Conservation (phyloP, 2,888 invertebrate genomes). For the Altica lythri region DNA sequence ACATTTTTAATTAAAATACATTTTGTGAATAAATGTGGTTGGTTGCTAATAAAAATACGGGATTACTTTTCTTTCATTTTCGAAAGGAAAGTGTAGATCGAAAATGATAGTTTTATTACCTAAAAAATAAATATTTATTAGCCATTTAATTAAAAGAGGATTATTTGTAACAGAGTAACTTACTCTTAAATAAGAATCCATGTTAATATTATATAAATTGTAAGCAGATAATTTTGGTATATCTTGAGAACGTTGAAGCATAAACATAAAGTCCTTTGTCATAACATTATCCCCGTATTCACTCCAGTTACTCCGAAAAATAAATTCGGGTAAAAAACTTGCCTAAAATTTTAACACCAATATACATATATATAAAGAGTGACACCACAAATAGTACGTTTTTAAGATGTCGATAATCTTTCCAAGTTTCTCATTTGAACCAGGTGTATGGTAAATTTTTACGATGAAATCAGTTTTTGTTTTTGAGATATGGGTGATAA, state of each 20-base stretch:
- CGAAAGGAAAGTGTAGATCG: constrained; percentile 1
- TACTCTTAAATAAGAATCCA: constrained; percentile 4
- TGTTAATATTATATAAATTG: constrained; percentile 1
- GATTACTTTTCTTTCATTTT: constrained; percentile 3
- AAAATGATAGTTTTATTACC: constrained; percentile 2
- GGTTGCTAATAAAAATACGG: too few species aligned
- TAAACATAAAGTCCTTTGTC: constrained; percentile 8
- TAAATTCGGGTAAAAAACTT: constrained; percentile 2
- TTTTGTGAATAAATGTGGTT: too few species aligned
- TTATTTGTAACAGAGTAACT: neutral
- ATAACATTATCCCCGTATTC: neutral
- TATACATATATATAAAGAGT: too few species aligned
- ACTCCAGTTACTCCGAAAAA: constrained; percentile 2
- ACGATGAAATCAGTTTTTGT: too few species aligned
- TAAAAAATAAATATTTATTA: neutral
- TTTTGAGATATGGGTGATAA: too few species aligned
- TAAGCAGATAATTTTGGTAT: constrained; percentile 1
- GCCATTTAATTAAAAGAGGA: neutral
- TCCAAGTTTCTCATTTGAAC: neutral
- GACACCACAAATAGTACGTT: too few species aligned
- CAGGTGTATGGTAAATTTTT: too few species aligned
- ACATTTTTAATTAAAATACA: too few species aligned
- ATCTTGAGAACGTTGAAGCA: constrained; percentile 2
- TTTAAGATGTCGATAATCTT: too few species aligned
- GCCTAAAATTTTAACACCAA: too few species aligned